Conservation (phyloP, 2,113 vertebrate genomes). For the Danionella cerebrum region DNA sequence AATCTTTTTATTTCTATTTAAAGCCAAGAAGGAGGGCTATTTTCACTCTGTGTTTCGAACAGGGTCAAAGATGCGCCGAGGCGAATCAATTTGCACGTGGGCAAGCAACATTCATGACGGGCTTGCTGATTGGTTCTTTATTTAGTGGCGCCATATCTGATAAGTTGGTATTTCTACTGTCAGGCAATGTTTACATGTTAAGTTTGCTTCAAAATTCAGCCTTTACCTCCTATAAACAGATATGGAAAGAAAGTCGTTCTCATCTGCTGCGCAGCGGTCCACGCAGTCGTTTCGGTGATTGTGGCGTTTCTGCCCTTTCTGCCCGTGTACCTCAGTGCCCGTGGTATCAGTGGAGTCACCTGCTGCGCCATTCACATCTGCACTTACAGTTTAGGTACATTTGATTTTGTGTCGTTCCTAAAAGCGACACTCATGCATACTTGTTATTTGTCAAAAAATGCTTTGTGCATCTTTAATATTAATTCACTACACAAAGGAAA, state of each 20-base stretch:
- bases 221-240: conserved; percentile 29
- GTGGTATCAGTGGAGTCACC: conserved; percentile 55
- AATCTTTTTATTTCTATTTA: neutral
- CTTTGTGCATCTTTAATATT: too few relatives aligned
- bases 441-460: too few relatives aligned
- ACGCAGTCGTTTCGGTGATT: conserved; percentile 42
- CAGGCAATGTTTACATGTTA: neutral
- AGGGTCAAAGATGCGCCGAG: conserved; percentile 46
- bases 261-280: conserved; percentile 44
- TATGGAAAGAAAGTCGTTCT: conserved; percentile 57
- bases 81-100: conserved; percentile 41
- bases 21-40: neutral
- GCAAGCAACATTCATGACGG: conserved; percentile 53
- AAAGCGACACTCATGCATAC: too few relatives aligned
- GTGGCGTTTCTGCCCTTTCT: conserved; percentile 49
- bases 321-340: conserved; percentile 47
- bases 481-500: too few relatives aligned
- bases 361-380: conserved; percentile 57
- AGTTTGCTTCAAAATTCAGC: too few relatives aligned
- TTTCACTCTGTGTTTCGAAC: neutral
- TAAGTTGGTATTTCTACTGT: conserved; percentile 38
- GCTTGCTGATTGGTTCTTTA: conserved; percentile 58
- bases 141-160: conserved; percentile 58
- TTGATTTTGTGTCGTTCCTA: too few relatives aligned
- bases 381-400: conserved; percentile 59